Conservation (phyloP, 1,140 invertebrate genomes). For the Propsilocerus akamusi region DNA sequence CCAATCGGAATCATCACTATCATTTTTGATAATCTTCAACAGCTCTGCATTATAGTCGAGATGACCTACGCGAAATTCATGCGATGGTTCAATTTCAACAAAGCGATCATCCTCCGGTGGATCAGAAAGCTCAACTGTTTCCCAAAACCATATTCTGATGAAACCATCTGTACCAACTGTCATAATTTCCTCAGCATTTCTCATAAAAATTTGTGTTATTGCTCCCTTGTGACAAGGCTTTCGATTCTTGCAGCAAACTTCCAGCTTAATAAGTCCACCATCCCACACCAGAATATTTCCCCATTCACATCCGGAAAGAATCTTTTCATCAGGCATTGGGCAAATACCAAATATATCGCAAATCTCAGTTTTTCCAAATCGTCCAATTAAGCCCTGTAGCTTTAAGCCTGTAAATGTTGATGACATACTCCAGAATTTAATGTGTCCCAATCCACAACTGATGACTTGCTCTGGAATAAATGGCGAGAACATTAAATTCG, state of each 20-base stretch:
- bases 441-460: constrained; percentile 55
- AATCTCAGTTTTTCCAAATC: constrained; percentile 80
- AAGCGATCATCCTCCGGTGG: constrained; percentile 54
- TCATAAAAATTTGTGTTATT: constrained; percentile 53
- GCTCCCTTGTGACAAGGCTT: constrained; percentile 53
- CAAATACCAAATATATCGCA: constrained; percentile 70
- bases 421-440: constrained; percentile 88
- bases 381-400: constrained; percentile 62
- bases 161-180: constrained; percentile 58
- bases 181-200: constrained; percentile 35
- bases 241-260: constrained; percentile 45
- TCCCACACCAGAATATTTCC: constrained; percentile 83
- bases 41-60: constrained; percentile 15
- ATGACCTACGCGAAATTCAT: constrained; percentile 32
- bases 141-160: constrained; percentile 73
- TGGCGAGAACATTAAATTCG: constrained; percentile 58
- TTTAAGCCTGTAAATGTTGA: constrained; percentile 79
- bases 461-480: constrained; percentile 56
- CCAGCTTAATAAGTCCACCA: constrained; percentile 63
- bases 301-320: constrained; percentile 71
- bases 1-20: constrained; percentile 13
- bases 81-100: constrained; percentile 65
- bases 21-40: constrained; percentile 14
- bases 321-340: constrained; percentile 71
- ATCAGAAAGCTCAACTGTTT: constrained; percentile 65